These are phyloP conservation scores for Rhagophthalmus giganteus DNA, from an alignment of 2,888 invertebrate genomes.

Conservation along the genomic window DNA sequence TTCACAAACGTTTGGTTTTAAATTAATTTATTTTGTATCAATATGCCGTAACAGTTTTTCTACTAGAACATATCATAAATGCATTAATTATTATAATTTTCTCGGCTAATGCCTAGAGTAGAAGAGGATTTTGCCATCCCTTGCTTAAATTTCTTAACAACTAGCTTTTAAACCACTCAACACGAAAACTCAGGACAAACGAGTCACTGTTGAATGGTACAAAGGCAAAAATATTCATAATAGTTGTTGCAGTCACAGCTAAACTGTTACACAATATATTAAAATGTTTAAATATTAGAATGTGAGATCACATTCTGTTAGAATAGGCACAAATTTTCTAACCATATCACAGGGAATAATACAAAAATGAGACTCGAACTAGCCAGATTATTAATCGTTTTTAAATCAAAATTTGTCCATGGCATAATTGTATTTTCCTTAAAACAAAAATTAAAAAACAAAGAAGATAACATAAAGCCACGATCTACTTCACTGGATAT, in stretches of 20 bases:
- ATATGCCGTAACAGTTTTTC: conserved; percentile 43
- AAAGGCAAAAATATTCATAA: conserved; percentile 31
- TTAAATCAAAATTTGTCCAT: conserved; percentile 1
- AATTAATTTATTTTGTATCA: conserved; percentile 41
- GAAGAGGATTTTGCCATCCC: conserved; percentile 53
- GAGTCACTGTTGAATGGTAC: conserved; percentile 8
- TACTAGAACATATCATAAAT: conserved; percentile 50
- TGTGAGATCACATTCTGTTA: conserved; percentile 47
- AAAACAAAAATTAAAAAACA: conserved; percentile 10
- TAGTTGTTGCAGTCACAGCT: conserved; percentile 57
- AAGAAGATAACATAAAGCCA: conserved; percentile 2
- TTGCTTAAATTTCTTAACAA: conserved; percentile 34
- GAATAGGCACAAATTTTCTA: conserved; percentile 52
- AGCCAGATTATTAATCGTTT: neutral
- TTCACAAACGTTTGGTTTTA: conserved; percentile 11
- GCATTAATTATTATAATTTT: conserved; percentile 48
- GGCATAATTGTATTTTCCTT: conserved; percentile 8
- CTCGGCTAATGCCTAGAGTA: conserved; percentile 42
- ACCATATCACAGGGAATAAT: conserved; percentile 41
- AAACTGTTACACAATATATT: conserved; percentile 39
- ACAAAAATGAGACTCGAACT: conserved; percentile 7
- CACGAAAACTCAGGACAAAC: conserved; percentile 5
- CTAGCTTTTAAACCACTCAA: conserved; percentile 12
- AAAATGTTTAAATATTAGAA: conserved; percentile 40
- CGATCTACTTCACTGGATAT: conserved; percentile 15